phyloP scores from a whole-genome alignment of 2,113 vertebrate genomes.

The Tapirus terrestris region DNA sequence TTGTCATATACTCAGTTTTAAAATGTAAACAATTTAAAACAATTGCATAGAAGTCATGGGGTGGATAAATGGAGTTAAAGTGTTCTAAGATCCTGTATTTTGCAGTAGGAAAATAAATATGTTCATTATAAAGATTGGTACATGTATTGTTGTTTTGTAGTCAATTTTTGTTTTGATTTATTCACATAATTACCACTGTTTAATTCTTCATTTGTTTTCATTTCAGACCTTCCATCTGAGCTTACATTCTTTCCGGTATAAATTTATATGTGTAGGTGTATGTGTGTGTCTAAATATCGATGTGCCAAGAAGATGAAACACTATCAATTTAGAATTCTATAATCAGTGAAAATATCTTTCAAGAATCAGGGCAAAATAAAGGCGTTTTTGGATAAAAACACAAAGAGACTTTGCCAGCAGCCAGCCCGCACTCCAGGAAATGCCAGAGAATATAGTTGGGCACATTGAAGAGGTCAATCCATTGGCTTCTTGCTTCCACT shows the following conservation, averaged over 20 bases:
- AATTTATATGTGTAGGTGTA: not conserved
- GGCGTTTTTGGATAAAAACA: not conserved
- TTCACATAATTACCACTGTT: not conserved
- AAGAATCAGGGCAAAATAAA: not conserved
- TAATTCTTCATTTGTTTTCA: slow-evolving; percentile 4
- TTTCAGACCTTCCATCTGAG: slow-evolving; percentile 12
- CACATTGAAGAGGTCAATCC: not conserved
- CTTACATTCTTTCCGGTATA: not conserved
- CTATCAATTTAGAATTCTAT: slow-evolving; percentile 29
- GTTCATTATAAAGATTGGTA: not conserved
- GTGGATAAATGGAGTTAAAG: not conserved
- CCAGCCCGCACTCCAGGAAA: not conserved
- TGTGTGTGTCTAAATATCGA: not conserved
- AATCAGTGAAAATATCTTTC: slow-evolving; percentile 10
- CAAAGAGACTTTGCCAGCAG: not conserved
- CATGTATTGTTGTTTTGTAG: not conserved
- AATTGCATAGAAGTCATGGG: not conserved
- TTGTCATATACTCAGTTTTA: not conserved
- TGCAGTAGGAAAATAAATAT: not conserved
- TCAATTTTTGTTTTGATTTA: not conserved
- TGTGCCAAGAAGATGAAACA: slow-evolving; percentile 30
- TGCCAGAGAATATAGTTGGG: not conserved
- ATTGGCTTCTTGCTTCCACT: not conserved
- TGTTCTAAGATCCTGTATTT: not conserved
- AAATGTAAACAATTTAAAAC: slow-evolving; percentile 24